Percentiles rank a stretch among this genome's conserved stretches.
phyloP scores from a whole-genome alignment of 2,888 invertebrate species.

The Glaucopsyche alexis region DNA sequence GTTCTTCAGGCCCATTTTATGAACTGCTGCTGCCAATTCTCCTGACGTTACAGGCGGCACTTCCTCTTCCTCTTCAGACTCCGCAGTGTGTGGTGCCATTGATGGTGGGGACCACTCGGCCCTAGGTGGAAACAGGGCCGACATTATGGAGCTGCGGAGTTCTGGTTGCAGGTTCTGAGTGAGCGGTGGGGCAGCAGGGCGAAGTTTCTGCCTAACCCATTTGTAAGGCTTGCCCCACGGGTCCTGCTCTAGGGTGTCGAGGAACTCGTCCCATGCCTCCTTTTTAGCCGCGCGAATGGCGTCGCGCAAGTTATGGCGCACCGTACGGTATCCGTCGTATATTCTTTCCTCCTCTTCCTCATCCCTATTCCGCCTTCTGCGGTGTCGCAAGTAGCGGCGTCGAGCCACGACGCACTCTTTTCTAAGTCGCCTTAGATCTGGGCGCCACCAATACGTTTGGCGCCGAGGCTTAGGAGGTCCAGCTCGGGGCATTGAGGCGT shows the following conservation, averaged over 20 bases:
- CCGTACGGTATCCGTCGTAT: too few relatives aligned
- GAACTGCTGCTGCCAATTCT: neutral
- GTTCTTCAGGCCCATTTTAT: too few relatives aligned
- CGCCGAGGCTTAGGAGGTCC: too few relatives aligned
- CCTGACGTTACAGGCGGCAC: neutral
- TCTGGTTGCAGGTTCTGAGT: neutral
- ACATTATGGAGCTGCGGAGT: neutral
- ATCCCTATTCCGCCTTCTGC: too few relatives aligned
- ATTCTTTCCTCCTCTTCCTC: too few relatives aligned
- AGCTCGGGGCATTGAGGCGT: too few relatives aligned
- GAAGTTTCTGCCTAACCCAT: neutral
- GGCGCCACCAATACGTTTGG: too few relatives aligned
- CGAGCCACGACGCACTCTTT: neutral
- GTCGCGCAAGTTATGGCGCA: too few relatives aligned
- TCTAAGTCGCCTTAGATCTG: too few relatives aligned
- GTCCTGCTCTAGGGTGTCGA: neutral
- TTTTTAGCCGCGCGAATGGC: neutral
- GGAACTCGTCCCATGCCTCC: neutral
- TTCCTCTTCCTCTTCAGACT: neutral
- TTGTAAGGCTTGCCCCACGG: neutral
- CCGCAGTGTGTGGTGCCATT: neutral
- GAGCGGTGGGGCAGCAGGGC: neutral
- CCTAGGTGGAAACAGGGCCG: slow-evolving; percentile 1
- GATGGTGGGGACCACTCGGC: neutral
- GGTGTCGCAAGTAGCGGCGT: too few relatives aligned